These are phyloP conservation scores for Lasius fuliginosus DNA, from an alignment of 2,888 invertebrate species.

Conservation along the genomic window DNA sequence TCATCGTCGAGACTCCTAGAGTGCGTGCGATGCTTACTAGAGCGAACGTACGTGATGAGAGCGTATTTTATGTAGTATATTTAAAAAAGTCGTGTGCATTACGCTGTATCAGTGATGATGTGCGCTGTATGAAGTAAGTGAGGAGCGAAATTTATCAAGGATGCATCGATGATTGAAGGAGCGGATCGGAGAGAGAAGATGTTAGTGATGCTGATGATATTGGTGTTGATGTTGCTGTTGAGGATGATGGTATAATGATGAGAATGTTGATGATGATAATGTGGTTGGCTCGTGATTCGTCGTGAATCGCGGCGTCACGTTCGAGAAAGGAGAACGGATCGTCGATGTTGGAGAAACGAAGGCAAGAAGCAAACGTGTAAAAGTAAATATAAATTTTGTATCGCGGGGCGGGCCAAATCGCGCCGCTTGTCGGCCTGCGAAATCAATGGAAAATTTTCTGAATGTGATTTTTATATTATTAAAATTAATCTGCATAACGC, in stretches of 20 bases:
- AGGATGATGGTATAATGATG: conserved; percentile 51
- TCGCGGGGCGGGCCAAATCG: conserved; percentile 68
- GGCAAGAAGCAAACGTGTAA: conserved; percentile 55
- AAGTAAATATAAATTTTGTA: conserved; percentile 74
- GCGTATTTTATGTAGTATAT: conserved; percentile 72
- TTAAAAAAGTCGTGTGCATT: conserved; percentile 73
- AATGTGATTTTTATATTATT: neutral
- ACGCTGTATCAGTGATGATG: conserved; percentile 79
- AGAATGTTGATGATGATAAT: conserved; percentile 51
- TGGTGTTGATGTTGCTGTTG: conserved; percentile 46
- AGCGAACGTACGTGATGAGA: conserved; percentile 75
- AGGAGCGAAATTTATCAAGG: conserved; percentile 58
- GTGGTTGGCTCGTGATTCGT: conserved; percentile 77
- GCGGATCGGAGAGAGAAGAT: conserved; percentile 54
- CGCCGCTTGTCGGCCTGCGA: conserved; percentile 32
- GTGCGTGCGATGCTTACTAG: conserved; percentile 78
- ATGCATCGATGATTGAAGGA: conserved; percentile 62
- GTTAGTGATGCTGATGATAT: conserved; percentile 34
- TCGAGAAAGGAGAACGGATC: conserved; percentile 66
- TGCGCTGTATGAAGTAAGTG: conserved; percentile 71
- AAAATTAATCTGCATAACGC: neutral
- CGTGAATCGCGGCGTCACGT: conserved; percentile 74
- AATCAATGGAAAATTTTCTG: conserved; percentile 23
- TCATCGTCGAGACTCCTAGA: conserved; percentile 78
- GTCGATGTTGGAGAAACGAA: conserved; percentile 64